Base-by-base conservation (phyloP, 2,888 invertebrate species). In the Rotaria sp. region DNA sequence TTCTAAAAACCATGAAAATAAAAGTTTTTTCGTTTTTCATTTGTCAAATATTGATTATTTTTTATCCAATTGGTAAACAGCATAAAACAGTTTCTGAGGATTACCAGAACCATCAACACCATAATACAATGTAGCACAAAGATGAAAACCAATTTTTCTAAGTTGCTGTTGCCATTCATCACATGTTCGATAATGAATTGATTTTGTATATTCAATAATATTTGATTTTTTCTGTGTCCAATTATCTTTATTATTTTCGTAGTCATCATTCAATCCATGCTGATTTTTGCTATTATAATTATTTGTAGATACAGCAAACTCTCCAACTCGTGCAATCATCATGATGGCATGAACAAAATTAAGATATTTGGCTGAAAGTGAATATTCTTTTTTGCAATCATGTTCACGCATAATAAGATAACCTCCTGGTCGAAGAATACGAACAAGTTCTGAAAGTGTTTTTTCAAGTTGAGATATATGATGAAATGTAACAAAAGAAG, bases 301-400 rank as follows among this genome's bases (percentile, higher is more conserved):
- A 15, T 21, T 59, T n/a, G n/a, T 2, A 30, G 59, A 59, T 30
- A 4, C 30, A 15, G 59, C 59, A 59, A 59, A 59, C 26, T 59
- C 59, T 59, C 59, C 59, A n/a, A 59, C 59, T 59, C 21, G 11
- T 13, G 59, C 59, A n/a, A 59, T 59, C 59, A 59, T 59, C 59
- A 59, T 59, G 59, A 59, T 59, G 30, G 59, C 59, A 59, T 59
- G 59, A n/a, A 59, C 21, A 59, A 59, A 59, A 59, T 59, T 59
- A 13, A 59, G 59, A 59, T 59, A 59, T n/a, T 59, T 59, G 26
- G 30, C 30, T 59, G 11, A 5, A 30, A 30, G 59, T 30, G 30
- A 30, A n/a, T 11, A 10, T 10, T 59, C 59, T 10, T 13, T 59
- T 30, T 59, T 59, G 30, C 59, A 59, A 59, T 59, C n/a, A 30